A percentile compares a stretch with the other conserved stretches of the same genome.
These are phyloP conservation scores for Perizoma affinitatum DNA, from an alignment of 2,888 invertebrate genomes.

Conservation along the genomic window DNA sequence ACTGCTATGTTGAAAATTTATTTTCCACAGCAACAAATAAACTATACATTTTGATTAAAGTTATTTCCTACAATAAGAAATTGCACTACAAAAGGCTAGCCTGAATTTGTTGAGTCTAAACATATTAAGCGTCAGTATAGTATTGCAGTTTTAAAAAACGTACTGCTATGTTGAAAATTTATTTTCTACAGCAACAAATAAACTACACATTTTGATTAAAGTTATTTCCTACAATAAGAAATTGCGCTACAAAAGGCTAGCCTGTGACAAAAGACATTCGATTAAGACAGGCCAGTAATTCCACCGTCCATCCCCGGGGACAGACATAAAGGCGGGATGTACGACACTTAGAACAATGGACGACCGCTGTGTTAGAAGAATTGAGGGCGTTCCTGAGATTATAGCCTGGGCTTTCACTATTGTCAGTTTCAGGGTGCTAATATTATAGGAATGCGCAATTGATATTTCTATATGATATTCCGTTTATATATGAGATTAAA, in stretches of 20 bases:
- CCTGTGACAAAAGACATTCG: conserved; percentile 23
- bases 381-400: conserved; percentile 5
- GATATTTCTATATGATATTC: no score
- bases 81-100: conserved; percentile 5
- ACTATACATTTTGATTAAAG: neutral
- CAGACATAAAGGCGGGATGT: conserved; percentile 15
- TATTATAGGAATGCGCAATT: no score
- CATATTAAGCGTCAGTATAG: no score
- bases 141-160: no score
- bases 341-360: conserved; percentile 28
- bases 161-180: no score
- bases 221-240: conserved; percentile 14
- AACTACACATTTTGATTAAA: neutral
- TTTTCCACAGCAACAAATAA: neutral
- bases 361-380: conserved; percentile 21
- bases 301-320: conserved; percentile 18
- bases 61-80: conserved; percentile 14
- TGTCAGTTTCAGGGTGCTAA: neutral
- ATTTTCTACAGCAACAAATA: neutral
- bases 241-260: conserved; percentile 6
- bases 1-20: no score
- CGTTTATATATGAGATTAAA: no score
- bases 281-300: conserved; percentile 23
- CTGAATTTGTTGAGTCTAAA: no score
- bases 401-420: neutral